phyloP scores from a whole-genome alignment of 2,797 vertebrate genomes.

The Aldrovandia affinis region DNA sequence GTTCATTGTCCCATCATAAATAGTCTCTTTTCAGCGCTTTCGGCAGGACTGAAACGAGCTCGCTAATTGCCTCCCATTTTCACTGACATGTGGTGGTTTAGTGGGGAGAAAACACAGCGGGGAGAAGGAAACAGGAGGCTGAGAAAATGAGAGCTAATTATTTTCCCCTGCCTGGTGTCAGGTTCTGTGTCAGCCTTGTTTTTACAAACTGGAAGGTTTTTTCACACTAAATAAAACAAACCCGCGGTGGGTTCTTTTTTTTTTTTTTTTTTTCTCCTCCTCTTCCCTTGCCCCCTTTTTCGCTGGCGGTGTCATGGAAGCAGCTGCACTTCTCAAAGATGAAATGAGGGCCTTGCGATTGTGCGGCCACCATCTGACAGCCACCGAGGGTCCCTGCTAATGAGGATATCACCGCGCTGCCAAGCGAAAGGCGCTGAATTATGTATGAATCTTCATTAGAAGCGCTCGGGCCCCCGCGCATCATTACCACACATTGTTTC shows the following conservation, averaged over 20 bases:
- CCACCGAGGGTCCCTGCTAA: conserved; percentile 4
- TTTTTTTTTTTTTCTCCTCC: conserved; percentile 59
- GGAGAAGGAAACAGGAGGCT: conserved; percentile 99
- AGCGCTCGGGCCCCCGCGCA: conserved; percentile 95
- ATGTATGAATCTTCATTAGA: conserved; percentile 99
- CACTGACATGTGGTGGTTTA: conserved; percentile 99
- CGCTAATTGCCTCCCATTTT: conserved; percentile 99
- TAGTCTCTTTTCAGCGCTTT: conserved; percentile 99
- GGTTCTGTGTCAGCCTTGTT: conserved; percentile 99
- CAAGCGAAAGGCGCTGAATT: conserved; percentile 73
- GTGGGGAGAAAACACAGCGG: conserved; percentile 99
- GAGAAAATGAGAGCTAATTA: conserved; percentile 99
- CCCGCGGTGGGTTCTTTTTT: conserved; percentile 77
- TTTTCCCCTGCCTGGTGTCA: conserved; percentile 99
- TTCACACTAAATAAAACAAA: conserved; percentile 99
- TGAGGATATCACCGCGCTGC: conserved; percentile 16
- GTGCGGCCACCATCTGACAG: conserved; percentile 99
- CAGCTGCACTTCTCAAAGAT: conserved; percentile 11
- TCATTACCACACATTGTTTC: conserved; percentile 99
- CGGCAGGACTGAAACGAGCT: conserved; percentile 99
- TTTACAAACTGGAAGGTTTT: conserved; percentile 99
- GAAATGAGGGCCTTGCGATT: conserved; percentile 83
- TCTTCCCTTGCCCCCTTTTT: conserved; percentile 78
- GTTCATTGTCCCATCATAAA: conserved; percentile 99
- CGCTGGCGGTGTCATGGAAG: conserved; percentile 99